These are phyloP conservation scores for Diorhabda sublineata DNA, from an alignment of 1,140 invertebrate genomes.

Conservation along the genomic window DNA sequence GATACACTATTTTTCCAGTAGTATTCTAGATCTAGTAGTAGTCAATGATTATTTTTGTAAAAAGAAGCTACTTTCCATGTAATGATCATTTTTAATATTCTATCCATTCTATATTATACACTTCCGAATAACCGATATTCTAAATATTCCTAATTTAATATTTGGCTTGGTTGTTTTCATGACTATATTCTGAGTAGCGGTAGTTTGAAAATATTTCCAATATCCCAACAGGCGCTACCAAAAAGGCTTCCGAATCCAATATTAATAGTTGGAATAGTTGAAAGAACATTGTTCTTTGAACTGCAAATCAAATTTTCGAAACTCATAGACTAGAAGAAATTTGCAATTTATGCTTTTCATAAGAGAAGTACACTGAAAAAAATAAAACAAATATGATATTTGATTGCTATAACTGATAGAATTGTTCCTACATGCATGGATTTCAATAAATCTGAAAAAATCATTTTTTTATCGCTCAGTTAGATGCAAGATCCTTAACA, in stretches of 20 bases:
- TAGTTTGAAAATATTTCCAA: constrained; percentile 1
- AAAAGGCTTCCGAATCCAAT: not conserved
- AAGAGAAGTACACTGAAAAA: not conserved
- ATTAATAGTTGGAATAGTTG: constrained; percentile 3
- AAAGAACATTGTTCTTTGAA: not conserved
- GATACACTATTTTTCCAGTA: no score
- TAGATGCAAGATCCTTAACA: no score
- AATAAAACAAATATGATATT: not conserved
- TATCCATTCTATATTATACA: not conserved
- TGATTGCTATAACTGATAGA: no score
- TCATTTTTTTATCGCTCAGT: no score
- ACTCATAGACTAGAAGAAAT: not conserved
- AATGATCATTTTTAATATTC: not conserved
- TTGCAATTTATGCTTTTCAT: not conserved
- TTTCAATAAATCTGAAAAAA: no score
- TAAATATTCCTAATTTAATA: no score
- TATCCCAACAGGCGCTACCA: not conserved
- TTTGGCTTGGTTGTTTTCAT: no score
- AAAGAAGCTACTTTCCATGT: not conserved
- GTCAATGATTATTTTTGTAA: not conserved
- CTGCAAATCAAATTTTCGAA: not conserved
- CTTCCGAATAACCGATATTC: no score
- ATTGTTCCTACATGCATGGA: no score
- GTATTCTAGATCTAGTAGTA: no score
- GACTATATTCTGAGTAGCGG: not conserved